Evolutionary conservation across 2,113 vertebrate genomes (phyloP), one percentile per base, ranked within the genome.

Genomic region (Orcinus orca): DNA sequence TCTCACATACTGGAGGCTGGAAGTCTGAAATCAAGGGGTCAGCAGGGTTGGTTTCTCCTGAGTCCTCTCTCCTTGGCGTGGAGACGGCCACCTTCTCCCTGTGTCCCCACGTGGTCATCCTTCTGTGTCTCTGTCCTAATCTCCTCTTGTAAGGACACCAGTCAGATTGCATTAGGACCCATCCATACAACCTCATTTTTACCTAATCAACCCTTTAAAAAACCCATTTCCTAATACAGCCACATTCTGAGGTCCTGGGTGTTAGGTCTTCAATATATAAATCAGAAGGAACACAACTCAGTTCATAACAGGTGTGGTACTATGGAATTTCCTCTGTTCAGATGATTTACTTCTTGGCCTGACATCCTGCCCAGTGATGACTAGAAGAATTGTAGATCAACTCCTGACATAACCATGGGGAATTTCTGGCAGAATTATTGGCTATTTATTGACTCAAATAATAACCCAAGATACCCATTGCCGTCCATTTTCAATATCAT

Each of bases 21-120:
- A 25, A 65, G 7, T 53, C 7, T 2, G 1, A 83, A 21, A 18
- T 14, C 5, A 8, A 83, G 14, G 6, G 25, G 14, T 23, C 1
- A 2, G 36, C 7, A n/a, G 3, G 67, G 3, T 3, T 25, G 36
- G 7, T 12, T 65, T 29, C 23, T 8, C 9, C 10, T 6, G 21
- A n/a, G 50, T 4, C 38, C 26, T 55, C 26, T 47, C 1, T 73
- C 44, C 5, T 77, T 55, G 33, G 5, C 6, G 0, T 36, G 29
- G 2, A 29, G 62, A 58, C 1, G 12, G n/a, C 53, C 2, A 0
- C 77, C 23, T 81, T 5, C n/a, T 62, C 25, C 10, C 21, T 3
- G 0, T 4, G 44, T n/a, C 20, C 6, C 14, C 25, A 25, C 36
- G 1, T 53, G 8, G 25, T 29, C 11, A 5, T 41, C 10, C 7